Conservation (phyloP, 2,888 invertebrate genomes). For the Eristalinus aeneus region DNA sequence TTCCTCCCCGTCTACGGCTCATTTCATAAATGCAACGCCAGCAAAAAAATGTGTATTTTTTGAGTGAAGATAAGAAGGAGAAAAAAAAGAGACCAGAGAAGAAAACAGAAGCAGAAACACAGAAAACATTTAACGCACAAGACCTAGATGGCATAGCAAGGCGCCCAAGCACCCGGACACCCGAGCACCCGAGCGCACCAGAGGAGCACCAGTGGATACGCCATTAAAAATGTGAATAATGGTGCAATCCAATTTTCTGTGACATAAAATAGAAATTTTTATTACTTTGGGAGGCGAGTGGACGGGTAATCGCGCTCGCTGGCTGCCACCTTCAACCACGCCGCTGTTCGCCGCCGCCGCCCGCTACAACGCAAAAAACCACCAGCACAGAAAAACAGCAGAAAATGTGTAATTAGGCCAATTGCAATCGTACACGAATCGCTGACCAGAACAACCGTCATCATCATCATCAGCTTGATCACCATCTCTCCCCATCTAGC, state of each 20-base stretch:
- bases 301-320: constrained; percentile 39
- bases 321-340: constrained; percentile 8
- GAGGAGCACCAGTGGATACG: background rate
- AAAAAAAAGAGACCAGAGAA: constrained; percentile 9
- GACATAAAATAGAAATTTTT: constrained; percentile 68
- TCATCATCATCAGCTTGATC: background rate
- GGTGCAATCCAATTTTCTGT: constrained; percentile 71
- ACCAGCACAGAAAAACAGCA: background rate
- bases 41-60: constrained; percentile 27
- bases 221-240: constrained; percentile 70
- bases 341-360: constrained; percentile 5
- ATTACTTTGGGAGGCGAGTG: constrained; percentile 60
- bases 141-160: constrained; percentile 62
- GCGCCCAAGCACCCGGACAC: background rate
- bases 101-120: background rate
- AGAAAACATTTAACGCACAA: constrained; percentile 58
- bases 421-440: constrained; percentile 52
- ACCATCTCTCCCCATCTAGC: background rate
- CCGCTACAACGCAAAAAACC: background rate
- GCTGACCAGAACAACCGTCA: background rate
- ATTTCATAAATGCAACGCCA: constrained; percentile 54
- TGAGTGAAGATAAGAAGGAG: constrained; percentile 10
- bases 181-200: background rate
- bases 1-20: background rate
- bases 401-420: constrained; percentile 66